These are phyloP conservation scores for Heliocidaris tuberculata DNA, from an alignment of 35 echinoderm and acorn worm species.

Conservation along the genomic window DNA sequence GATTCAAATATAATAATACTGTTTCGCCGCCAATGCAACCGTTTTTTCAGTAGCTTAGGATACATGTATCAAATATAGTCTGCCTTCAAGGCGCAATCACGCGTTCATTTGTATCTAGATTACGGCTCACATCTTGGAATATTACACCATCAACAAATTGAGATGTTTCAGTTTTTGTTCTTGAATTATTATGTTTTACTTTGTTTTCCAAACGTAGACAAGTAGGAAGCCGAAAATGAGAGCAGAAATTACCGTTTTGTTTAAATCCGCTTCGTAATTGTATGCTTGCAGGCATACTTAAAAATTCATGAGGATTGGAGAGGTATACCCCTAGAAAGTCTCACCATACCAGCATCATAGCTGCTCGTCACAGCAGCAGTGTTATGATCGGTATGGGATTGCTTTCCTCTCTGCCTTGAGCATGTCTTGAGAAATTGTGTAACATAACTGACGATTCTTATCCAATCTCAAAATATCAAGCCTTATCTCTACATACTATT, in stretches of 20 bases:
- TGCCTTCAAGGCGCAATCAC: not conserved
- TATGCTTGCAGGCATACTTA: not conserved
- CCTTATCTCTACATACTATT: not conserved
- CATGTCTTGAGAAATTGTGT: not conserved
- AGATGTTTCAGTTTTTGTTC: not conserved
- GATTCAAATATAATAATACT: too few species aligned
- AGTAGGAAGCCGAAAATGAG: not conserved
- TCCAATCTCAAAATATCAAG: not conserved
- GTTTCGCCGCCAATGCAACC: too few species aligned
- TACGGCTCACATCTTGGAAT: not conserved
- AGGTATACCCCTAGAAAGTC: not conserved
- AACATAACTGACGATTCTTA: not conserved
- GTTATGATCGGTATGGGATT: not conserved
- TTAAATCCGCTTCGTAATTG: conserved; percentile 34
- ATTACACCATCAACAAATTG: not conserved
- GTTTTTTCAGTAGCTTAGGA: too few species aligned
- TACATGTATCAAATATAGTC: not conserved
- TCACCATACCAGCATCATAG: not conserved
- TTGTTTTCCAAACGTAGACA: not conserved
- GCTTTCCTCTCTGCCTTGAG: not conserved
- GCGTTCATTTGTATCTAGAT: not conserved
- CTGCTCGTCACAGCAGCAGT: too few species aligned
- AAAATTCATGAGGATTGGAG: conserved; percentile 20
- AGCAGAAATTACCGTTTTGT: conserved; percentile 20
- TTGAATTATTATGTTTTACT: not conserved